These are phyloP conservation scores for Engraulis encrasicolus DNA, from an alignment of 2,113 vertebrate genomes.

Conservation along the genomic window DNA sequence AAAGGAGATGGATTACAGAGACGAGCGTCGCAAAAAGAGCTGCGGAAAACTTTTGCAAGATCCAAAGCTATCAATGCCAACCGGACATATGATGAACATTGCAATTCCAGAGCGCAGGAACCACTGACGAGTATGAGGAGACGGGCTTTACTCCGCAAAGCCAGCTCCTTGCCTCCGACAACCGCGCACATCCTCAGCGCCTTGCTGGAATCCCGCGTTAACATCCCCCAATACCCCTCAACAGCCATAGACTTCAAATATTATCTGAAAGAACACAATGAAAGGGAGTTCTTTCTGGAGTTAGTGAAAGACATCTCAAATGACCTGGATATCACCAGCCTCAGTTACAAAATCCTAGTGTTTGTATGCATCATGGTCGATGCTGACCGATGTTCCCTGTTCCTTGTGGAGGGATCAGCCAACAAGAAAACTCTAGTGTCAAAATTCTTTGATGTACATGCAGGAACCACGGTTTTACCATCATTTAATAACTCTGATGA, in stretches of 20 bases:
- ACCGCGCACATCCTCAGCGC: constrained; percentile 96
- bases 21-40: constrained; percentile 91
- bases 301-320: constrained; percentile 99
- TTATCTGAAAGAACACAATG: constrained; percentile 91
- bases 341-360: constrained; percentile 97
- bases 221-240: constrained; percentile 94
- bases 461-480: constrained; percentile 90
- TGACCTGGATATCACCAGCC: constrained; percentile 92
- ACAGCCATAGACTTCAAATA: constrained; percentile 96
- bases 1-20: constrained; percentile 79
- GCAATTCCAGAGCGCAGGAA: constrained; percentile 89
- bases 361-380: constrained; percentile 98
- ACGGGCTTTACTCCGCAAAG: constrained; percentile 91
- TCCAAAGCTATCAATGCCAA: constrained; percentile 94
- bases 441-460: constrained; percentile 97
- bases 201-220: constrained; percentile 95
- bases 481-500: constrained; percentile 89
- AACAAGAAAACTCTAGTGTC: constrained; percentile 95
- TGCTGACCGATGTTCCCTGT: constrained; percentile 93
- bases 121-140: constrained; percentile 91
- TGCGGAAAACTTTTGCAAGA: constrained; percentile 93
- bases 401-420: constrained; percentile 88
- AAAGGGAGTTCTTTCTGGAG: constrained; percentile 96
- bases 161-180: constrained; percentile 94
- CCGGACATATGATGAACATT: constrained; percentile 96